A percentile compares a stretch with the other conserved stretches of the same genome.
phyloP scores from a whole-genome alignment of 2,113 vertebrate species.

The Hucho hucho region DNA sequence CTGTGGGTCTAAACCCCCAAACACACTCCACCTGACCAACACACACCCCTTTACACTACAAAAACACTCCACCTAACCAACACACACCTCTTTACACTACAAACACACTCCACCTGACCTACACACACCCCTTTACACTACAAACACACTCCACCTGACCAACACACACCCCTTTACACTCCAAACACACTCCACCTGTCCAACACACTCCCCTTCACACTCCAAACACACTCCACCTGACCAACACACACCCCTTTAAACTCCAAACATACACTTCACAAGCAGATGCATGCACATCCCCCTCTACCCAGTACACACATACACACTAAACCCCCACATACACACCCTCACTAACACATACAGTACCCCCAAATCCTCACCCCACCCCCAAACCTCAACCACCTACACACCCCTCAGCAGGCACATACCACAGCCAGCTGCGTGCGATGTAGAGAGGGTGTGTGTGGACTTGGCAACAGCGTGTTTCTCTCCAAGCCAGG shows the following conservation, averaged over 20 bases:
- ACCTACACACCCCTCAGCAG: conserved; percentile 27
- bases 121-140: too few species aligned
- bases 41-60: not conserved
- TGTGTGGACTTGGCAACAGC: conserved; percentile 47
- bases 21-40: too few species aligned
- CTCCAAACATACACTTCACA: not conserved
- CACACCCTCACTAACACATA: not conserved
- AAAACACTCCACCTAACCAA: not conserved
- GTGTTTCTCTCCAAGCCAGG: conserved; percentile 54
- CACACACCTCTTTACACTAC: not conserved
- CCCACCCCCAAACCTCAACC: conserved; percentile 15
- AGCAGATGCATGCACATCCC: too few species aligned
- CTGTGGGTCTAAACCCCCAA: too few species aligned
- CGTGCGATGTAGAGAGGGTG: conserved; percentile 53
- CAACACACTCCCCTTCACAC: too few species aligned
- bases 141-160: not conserved
- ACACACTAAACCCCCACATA: not conserved
- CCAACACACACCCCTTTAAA: not conserved
- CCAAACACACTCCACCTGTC: not conserved
- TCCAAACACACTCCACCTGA: too few species aligned
- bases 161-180: conserved; percentile 2
- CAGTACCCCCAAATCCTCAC: not conserved
- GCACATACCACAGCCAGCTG: conserved; percentile 42
- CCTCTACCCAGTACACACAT: too few species aligned
- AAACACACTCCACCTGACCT: not conserved